Base-by-base conservation (phyloP, 2,113 vertebrate species). In the Perccottus glenii region DNA sequence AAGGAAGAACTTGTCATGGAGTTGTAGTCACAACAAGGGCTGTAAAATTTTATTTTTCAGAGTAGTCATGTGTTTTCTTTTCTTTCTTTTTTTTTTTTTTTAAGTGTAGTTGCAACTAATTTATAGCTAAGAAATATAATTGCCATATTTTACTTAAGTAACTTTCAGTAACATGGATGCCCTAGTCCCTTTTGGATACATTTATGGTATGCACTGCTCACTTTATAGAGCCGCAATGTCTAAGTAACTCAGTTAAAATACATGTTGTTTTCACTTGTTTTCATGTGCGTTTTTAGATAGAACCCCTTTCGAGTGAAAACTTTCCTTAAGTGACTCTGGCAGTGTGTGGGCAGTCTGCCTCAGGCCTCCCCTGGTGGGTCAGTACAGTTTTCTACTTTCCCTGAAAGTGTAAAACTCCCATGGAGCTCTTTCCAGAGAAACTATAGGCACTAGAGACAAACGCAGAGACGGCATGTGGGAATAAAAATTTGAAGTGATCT, bases 391-490 rank as follows among this genome's bases (percentile, higher is more conserved):
- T 76, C 65, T 72, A 61, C 75, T 82, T 81, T 81, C 52, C 64
- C 45, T 55, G 67, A 64, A 78, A 75, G 63, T n/a, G n/a, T n/a
- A n/a, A n/a, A n/a, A 73, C 12, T 63, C 70, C 47, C 27, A 60
- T 55, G 36, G 66, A 66, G 79, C 11, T 10, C 5, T 64, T 73
- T 80, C 70, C 77, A 60, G 16, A 51, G 59, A 87, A 77, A 75
- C 60, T 70, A 47, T 53, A 63, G 61, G 16, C 51, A 52, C 32
- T n/a, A 9, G n/a, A 53, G 45, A 48, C 53, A 64, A 75, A 63
- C 64, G 48, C 5, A 4, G 16, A 35, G n/a, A 11, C 9, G 0
- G 40, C 48, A 59, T 9, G 46, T 7, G 57, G 6, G 32, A 12
- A 38, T 55, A n/a, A n/a, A n/a, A n/a, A n/a, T n/a, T n/a, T 48